Evolutionary conservation across 37 sponge, comb jelly and placozoan genomes (phyloP), one percentile per base, ranked within the genome.

Genomic region (Mnemiopsis leidyi): DNA sequence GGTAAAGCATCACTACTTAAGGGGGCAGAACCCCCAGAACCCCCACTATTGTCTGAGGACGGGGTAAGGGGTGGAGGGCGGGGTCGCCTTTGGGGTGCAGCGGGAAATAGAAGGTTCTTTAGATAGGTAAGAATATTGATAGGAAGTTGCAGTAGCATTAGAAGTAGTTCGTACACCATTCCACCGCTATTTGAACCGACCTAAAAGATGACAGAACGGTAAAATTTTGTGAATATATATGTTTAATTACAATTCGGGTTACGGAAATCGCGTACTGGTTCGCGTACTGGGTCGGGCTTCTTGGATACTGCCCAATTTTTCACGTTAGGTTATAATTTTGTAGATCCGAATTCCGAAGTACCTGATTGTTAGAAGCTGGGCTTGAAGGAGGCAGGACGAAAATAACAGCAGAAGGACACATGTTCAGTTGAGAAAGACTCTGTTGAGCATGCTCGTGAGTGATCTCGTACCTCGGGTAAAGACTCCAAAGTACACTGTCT

Each of bases 351-450:
- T n/a, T n/a, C n/a, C n/a, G n/a, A n/a, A n/a, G n/a, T 3, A 77
- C 79, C 79, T 77, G 79, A 0, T 32, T 77, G 0, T 20, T 32
- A 77, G 79, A 32, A 20, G 79, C 3, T 77, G 18, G 36, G 33
- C 39, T 35, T 0, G 13, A 9, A 37, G 40, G 40, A 18, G 90
- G 36, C 29, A 85, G 24, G 3, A 85, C 90, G 26, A 85, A 40
- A 13, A 85, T 85, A 13, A 85, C 90, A 26, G 90, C 90, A 40
- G 90, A 85, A 39, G 90, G 90, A 61, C 61, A 40, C 90, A 85
- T 85, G 29, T 85, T 37, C 3, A 85, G 90, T 26, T 85, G 61
- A 39, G 33, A 39, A 7, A 85, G 35, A 18, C 48, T 40, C 29
- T 85, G 90, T 7, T 38, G 33, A 16, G 39, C 30, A 61, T 85